Evolutionary conservation across 1,140 invertebrate species (phyloP), one percentile per base, ranked within the genome.

Genomic region (Thrips palmi): DNA sequence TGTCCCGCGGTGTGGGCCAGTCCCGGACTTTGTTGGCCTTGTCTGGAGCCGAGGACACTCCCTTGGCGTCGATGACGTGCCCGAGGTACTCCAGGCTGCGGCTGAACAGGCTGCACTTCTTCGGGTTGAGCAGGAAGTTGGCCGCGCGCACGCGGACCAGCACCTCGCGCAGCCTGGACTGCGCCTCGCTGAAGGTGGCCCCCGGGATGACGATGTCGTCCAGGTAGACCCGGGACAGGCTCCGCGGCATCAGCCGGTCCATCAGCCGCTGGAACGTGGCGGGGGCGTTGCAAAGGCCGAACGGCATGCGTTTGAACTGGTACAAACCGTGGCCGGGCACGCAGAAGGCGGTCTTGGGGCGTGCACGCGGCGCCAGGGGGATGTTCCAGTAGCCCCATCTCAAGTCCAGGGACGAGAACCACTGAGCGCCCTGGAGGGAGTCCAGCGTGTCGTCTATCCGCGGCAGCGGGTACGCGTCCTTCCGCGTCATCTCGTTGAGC

Each of bases 381-480:
- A 59, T 47, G 28, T 62, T 52, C 40, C 44, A 51, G 20, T 43
- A 46, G 0, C 27, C 39, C 1, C 29, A 15, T 7, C 33, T 44
- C 11, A 48, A 24, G 21, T 59, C 58, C 2, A 57, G 29, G 0
- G 52, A 54, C 0, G 49, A 48, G 14, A 59, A 55, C 28, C 53
- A 58, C 15, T 47, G 37, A 0, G 44, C 44, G 2, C 47, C 46
- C 4, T 48, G 46, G 33, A 68, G 33, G 18, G 43, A 46, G 33
- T 60, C 52, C 2, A 71, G 40, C 8, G 45, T 46, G 17, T 64
- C 59, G 11, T 64, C 55, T 12, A 65, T 58, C 6, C 52, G 39
- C 3, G 62, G 63, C 4, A 68, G 33, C 1, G 63, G 64, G 43
- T 53, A 66, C 10, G 42, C 41, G 35, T 62, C 57, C 36, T 51